These are phyloP conservation scores for Cryptotis parvus DNA, from an alignment of 2,113 vertebrate genomes.

Conservation along the genomic window DNA sequence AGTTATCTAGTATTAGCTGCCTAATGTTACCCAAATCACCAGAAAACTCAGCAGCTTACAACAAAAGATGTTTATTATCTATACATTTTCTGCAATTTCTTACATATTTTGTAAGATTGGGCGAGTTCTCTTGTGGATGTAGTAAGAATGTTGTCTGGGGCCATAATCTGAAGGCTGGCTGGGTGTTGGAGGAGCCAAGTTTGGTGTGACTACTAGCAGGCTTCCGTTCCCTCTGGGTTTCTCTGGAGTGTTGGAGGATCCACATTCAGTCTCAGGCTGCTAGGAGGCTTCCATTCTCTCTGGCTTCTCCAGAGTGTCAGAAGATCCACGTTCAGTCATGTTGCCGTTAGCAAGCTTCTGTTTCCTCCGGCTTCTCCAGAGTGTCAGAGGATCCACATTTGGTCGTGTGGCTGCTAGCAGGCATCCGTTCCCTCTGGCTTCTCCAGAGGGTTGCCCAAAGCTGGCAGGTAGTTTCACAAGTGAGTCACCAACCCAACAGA, in stretches of 20 bases:
- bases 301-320: background rate
- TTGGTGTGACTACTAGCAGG: no score
- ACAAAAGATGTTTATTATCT: slow-evolving; percentile 4
- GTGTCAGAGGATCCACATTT: background rate
- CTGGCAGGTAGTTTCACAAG: background rate
- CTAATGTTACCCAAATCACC: background rate
- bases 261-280: background rate
- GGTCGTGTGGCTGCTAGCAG: background rate
- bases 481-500: background rate
- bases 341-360: background rate
- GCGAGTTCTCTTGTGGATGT: background rate
- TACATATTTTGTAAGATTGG: background rate
- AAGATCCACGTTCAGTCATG: background rate
- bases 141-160: background rate
- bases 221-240: background rate
- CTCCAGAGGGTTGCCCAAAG: background rate
- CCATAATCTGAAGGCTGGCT: slow-evolving; percentile 14
- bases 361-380: background rate
- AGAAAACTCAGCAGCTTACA: slow-evolving; percentile 21
- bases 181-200: background rate
- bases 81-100: background rate
- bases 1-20: background rate
- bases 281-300: background rate
- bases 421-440: background rate
- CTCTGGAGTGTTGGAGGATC: background rate